Evolutionary conservation across 2,113 vertebrate species (phyloP), one percentile per base, ranked within the genome.

Genomic region (Herpetotheres cachinnans): DNA sequence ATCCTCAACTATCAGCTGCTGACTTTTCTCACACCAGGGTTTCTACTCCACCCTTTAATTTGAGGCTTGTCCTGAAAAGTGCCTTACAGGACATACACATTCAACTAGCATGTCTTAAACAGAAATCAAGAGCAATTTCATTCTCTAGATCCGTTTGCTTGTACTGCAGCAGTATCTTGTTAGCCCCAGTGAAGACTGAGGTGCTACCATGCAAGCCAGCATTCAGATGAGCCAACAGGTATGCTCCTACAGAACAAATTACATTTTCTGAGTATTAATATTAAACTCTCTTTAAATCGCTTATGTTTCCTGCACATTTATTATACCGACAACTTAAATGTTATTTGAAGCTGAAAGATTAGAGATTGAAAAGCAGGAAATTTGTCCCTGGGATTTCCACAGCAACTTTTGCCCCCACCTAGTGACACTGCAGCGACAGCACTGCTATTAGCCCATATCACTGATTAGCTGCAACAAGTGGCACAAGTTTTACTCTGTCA

Each of bases 141-240:
- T 72, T 66, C 34, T 70, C 34, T 32, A n/a, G 40, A 69, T 69
- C 17, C 1, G 3, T 46, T 30, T 38, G 25, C 29, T 63, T 66
- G 21, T 38, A 59, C 17, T 34, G 47, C 61, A 84, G 40, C 55
- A 67, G 21, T 47, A 55, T 30, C 6, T 59, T 67, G 14, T 30
- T 38, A 79, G 32, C 20, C n/a, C 6, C 36, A 54, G 25, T 21
- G 19, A 69, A 72, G 66, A 49, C 54, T 34, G 61, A 84, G 56
- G 8, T 4, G 6, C 10, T 50, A 58, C 59, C 1, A 0, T 42
- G 44, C 0, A 2, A 84, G 52, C 8, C 36, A 73, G 30, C 29
- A 62, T 6, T 73, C 50, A 58, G 42, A 59, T 71, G 17, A 61
- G 13, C 32, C 66, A 94, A 66, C 55, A 87, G 67, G 32, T 58